A percentile compares a stretch with the other conserved stretches of the same genome.
Conservation (phyloP, 2,797 vertebrate species). For the Peromyscus eremicus region DNA sequence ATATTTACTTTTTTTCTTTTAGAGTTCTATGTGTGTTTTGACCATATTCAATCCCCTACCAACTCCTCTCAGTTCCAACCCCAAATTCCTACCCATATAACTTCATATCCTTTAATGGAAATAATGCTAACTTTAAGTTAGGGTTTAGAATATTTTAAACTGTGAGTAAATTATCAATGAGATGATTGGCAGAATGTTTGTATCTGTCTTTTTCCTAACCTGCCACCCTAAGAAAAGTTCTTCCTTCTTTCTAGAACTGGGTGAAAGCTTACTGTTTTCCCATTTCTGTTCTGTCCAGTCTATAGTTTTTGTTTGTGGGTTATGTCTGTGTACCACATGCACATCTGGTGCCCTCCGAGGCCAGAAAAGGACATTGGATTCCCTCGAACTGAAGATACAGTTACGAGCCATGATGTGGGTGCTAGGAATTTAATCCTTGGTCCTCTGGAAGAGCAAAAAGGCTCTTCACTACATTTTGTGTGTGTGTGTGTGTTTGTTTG, state of each 20-base stretch:
- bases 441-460: neutral
- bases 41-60: neutral
- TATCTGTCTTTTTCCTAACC: slow-evolving; percentile 37
- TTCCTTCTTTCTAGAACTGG: slow-evolving; percentile 34
- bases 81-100: neutral
- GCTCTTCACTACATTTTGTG: neutral
- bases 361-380: neutral
- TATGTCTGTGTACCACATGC: neutral
- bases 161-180: slow-evolving; percentile 60
- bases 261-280: neutral
- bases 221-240: neutral
- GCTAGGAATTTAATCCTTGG: neutral
- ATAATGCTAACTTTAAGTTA: slow-evolving; percentile 58
- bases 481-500: too few relatives aligned
- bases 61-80: neutral
- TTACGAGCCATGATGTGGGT: neutral
- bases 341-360: neutral
- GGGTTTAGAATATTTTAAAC: slow-evolving; percentile 61
- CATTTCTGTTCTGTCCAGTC: neutral
- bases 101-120: neutral
- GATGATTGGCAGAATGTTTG: slow-evolving; percentile 15
- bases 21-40: neutral
- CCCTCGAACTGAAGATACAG: neutral
- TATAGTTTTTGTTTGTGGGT: neutral
- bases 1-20: neutral